A percentile compares a stretch with the other conserved stretches of the same genome.
phyloP scores from a whole-genome alignment of 2,113 vertebrate genomes.

The Halcyon malimbica region DNA sequence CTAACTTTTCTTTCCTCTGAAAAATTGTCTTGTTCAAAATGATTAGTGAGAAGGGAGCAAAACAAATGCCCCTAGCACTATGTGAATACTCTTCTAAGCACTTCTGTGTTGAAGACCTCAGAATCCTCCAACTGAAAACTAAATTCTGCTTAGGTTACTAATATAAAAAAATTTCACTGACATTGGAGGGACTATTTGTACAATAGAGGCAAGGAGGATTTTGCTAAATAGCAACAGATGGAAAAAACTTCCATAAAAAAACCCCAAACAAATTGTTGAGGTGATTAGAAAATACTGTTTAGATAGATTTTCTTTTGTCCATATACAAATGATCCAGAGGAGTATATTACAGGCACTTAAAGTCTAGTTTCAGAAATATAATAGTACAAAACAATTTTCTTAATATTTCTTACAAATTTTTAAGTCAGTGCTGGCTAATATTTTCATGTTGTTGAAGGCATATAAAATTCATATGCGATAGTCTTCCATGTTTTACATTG shows the following conservation, averaged over 20 bases:
- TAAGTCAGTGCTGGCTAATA: conserved; percentile 59
- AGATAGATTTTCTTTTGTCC: neutral
- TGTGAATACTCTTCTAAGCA: neutral
- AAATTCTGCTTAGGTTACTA: neutral
- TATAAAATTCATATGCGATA: conserved; percentile 53
- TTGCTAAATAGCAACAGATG: neutral
- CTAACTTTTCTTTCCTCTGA: neutral
- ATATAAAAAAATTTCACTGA: neutral
- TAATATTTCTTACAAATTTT: conserved; percentile 56
- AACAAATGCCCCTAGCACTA: neutral
- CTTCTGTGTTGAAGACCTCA: neutral
- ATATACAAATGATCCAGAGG: conserved; percentile 32
- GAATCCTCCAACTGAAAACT: neutral
- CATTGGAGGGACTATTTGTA: neutral
- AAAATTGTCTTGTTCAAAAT: neutral
- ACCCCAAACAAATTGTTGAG: neutral
- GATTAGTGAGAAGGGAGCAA: neutral
- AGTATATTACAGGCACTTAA: conserved; percentile 41
- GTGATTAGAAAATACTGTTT: neutral
- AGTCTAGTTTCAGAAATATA: conserved; percentile 62
- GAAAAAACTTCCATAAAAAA: conserved; percentile 3
- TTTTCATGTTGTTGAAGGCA: conserved; percentile 50
- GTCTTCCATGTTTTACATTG: conserved; percentile 47
- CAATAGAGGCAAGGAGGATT: neutral
- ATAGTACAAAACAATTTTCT: conserved; percentile 68